A percentile compares a stretch with the other conserved stretches of the same genome.
phyloP scores from a whole-genome alignment of 2,888 invertebrate species.

The Athripsodes cinereus region DNA sequence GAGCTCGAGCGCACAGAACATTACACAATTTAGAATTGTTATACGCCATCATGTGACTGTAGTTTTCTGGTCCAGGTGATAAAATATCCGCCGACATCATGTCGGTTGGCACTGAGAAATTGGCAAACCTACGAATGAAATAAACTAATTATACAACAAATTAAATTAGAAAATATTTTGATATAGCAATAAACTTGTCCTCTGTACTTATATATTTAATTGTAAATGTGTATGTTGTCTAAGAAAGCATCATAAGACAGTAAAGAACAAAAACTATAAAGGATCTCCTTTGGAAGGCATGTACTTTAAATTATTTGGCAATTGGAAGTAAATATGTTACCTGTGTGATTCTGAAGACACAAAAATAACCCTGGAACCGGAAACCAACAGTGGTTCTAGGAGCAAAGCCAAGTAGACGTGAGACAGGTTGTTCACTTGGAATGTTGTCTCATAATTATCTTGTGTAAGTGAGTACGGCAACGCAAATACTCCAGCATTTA shows the following conservation, averaged over 20 bases:
- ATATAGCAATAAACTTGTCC: too few relatives aligned
- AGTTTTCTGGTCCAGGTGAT: conserved; percentile 64
- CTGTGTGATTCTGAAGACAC: conserved; percentile 88
- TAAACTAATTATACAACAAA: too few relatives aligned
- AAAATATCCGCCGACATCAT: conserved; percentile 55
- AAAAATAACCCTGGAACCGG: conserved; percentile 70
- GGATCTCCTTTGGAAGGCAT: too few relatives aligned
- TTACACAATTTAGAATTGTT: conserved; percentile 89
- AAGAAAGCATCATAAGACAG: too few relatives aligned
- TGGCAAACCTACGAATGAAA: conserved; percentile 45
- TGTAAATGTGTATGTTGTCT: too few relatives aligned
- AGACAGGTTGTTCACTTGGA: conserved; percentile 83
- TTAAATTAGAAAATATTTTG: too few relatives aligned
- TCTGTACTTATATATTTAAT: too few relatives aligned
- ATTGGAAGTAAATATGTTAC: too few relatives aligned
- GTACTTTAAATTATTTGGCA: neutral
- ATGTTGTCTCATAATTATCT: conserved; percentile 71
- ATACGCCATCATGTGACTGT: conserved; percentile 80
- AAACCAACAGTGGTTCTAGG: conserved; percentile 61
- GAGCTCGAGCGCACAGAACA: conserved; percentile 72
- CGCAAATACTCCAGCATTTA: conserved; percentile 80
- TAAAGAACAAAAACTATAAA: too few relatives aligned
- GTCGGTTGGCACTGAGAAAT: conserved; percentile 35
- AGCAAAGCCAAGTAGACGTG: conserved; percentile 75
- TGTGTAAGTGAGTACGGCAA: conserved; percentile 63